phyloP scores from a whole-genome alignment of 2,113 vertebrate genomes.

The Eleginops maclovinus region DNA sequence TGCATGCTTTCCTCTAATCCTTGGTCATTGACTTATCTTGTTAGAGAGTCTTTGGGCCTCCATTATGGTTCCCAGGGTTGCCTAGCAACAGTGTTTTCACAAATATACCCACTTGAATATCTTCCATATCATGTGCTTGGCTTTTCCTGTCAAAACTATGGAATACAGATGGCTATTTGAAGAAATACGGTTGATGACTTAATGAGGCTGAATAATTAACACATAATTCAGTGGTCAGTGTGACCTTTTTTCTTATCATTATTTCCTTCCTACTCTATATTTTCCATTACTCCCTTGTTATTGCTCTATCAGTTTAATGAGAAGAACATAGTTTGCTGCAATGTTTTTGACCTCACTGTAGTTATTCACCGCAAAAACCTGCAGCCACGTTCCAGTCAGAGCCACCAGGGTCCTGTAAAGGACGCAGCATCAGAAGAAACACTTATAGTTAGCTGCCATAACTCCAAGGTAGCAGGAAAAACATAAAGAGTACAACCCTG shows the following conservation, averaged over 20 bases:
- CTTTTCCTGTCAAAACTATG: slow-evolving; percentile 2
- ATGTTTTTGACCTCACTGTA: slow-evolving; percentile 30
- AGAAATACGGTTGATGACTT: not conserved
- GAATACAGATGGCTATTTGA: slow-evolving; percentile 14
- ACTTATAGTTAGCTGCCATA: slow-evolving; percentile 35
- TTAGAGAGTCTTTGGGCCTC: slow-evolving; percentile 29
- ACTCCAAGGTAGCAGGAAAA: slow-evolving; percentile 45
- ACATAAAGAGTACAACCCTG: slow-evolving; percentile 20
- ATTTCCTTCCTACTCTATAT: slow-evolving; percentile 6
- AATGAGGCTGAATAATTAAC: not conserved
- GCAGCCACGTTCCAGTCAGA: slow-evolving; percentile 37
- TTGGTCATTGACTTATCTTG: slow-evolving; percentile 20
- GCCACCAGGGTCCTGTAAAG: slow-evolving; percentile 43
- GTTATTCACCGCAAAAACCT: slow-evolving; percentile 39
- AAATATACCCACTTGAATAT: slow-evolving; percentile 35
- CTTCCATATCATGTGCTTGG: slow-evolving; percentile 31
- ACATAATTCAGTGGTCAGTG: not conserved
- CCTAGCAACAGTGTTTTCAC: slow-evolving; percentile 54
- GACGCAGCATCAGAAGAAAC: slow-evolving; percentile 42
- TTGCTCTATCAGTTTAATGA: slow-evolving; percentile 34
- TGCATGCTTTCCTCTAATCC: slow-evolving; percentile 14
- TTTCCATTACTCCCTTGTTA: slow-evolving; percentile 30
- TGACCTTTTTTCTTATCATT: slow-evolving; percentile 32
- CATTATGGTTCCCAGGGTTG: slow-evolving; percentile 35
- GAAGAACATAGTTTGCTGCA: slow-evolving; percentile 33